These are phyloP conservation scores for Leptinotarsa tumamoca DNA, from an alignment of 2,888 invertebrate genomes.

Conservation along the genomic window DNA sequence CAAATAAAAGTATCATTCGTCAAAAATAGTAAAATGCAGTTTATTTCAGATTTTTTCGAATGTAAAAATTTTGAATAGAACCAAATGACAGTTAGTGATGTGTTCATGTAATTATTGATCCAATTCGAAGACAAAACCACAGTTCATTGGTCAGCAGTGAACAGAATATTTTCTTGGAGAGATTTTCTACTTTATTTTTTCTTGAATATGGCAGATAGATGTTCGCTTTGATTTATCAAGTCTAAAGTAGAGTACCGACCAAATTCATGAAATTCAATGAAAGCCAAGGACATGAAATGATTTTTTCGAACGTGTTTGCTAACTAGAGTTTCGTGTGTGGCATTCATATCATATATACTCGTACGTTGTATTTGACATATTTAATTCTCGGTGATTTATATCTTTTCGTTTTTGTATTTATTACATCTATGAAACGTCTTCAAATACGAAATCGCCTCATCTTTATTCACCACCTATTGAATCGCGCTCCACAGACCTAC, in stretches of 20 bases:
- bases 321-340: slow-evolving; percentile 1
- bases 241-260: background rate
- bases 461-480: slow-evolving; percentile 18
- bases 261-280: slow-evolving; percentile 11
- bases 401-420: slow-evolving; percentile 4
- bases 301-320: slow-evolving; percentile 8
- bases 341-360: background rate
- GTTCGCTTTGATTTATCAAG: too few species aligned
- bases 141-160: too few species aligned
- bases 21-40: too few species aligned
- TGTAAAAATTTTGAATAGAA: too few species aligned
- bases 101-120: too few species aligned
- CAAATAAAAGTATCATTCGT: too few species aligned
- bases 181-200: too few species aligned
- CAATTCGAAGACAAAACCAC: too few species aligned
- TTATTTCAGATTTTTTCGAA: too few species aligned
- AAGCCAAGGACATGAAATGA: background rate
- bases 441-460: slow-evolving; percentile 17
- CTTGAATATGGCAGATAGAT: too few species aligned
- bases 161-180: too few species aligned
- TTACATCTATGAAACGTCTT: slow-evolving; percentile 20
- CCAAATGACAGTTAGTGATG: too few species aligned
- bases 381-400: slow-evolving; percentile 12
- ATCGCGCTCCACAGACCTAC: slow-evolving; percentile 15
- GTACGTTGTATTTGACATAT: slow-evolving; percentile 2